Evolutionary conservation across 2,888 invertebrate genomes (phyloP), one percentile per base, ranked within the genome.

Genomic region (Microplitis deprimator): DNA sequence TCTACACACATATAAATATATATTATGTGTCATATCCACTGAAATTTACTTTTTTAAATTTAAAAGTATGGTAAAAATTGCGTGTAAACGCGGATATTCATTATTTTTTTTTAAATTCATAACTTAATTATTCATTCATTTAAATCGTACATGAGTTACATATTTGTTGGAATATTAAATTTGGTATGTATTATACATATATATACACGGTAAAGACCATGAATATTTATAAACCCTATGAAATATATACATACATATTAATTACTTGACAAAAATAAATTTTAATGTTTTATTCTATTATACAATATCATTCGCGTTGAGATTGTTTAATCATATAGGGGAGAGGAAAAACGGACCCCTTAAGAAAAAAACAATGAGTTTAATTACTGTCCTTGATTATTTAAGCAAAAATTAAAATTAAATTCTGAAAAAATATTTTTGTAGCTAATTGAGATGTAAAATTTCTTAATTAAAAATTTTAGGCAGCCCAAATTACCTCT

Each of bases 201-300:
- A 13, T 8, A 50, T 50, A 50, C 13, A 8, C 50, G 50, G 3
- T 5, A 10, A 50, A 50, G 8, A 50, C 50, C 50, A 50, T 50
- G 50, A 50, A 50, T 50, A 50, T 50, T 50, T 50, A 50, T 50
- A 50, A 50, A 50, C 13, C 50, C 13, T 13, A 13, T 50, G 50
- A 29, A 29, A 41, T 41, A 41, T 41, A 41, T 41, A 10, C 41
- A 6, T 7, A 50, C 50, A 50, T 50, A 50, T 50, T 50, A 50
- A 50, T 50, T 29, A 29, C 29, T 29, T 50, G 50, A 50, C 50
- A 13, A 13, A 50, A 50, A 50, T 50, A 50, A 50, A 50, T 8
- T 83, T 83, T 84, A 85, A 84, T 84, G 84, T 84, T 82, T 87
- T 85, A 87, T 87, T 86, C 85, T 29, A 29, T 29, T 29, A 29